Evolutionary conservation across 92 coral and sea anemone genomes (phyloP), one percentile per base, ranked within the genome.

Genomic region (Zoanthus gigantus): DNA sequence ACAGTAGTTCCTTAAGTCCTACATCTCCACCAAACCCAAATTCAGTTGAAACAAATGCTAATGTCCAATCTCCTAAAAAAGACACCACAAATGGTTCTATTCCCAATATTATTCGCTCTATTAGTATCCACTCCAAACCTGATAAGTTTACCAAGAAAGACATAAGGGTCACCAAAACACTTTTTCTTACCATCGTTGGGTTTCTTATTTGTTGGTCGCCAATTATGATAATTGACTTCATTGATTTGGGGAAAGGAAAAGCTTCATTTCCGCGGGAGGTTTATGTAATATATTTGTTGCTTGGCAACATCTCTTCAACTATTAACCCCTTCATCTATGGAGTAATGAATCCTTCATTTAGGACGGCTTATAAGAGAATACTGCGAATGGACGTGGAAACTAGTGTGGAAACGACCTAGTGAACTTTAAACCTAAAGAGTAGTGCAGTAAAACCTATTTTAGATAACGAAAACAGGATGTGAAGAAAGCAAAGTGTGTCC

Each of bases 161-260:
- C 67, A 76, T 91, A 12, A 88, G 68, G 74, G 76, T 74, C n/a
- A 91, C 94, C 54, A 88, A 85, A n/a, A 88, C 89, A 32, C 87
- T 91, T 15, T 91, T 91, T 29, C 46, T 88, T 9, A 84, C 92
- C 14, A 90, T 91, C 0, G 66, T 88, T 15, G 92, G 92, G 6
- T 91, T 91, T 57, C 74, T 91, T 76, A 65, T 83, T 6, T 91
- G 94, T 53, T 91, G 94, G 94, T 83, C 90, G 50, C 94, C 94
- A 0, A 91, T 91, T 29, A 68, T 77, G 18, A 60, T 88, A 72
- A 91, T 91, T 74, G 94, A 91, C 74, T 84, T 88, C 77, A 80
- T 91, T 32, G 94, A 91, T 45, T 80, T 86, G n/a, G 78, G 83
- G 16, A 63, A 50, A 50, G 90, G 92, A 29, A 77, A 65, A 52